A percentile compares a stretch with the other conserved stretches of the same genome.
Evolutionary conservation across 2,113 vertebrate species (phyloP).

Genomic region (Aplodontia rufa): DNA sequence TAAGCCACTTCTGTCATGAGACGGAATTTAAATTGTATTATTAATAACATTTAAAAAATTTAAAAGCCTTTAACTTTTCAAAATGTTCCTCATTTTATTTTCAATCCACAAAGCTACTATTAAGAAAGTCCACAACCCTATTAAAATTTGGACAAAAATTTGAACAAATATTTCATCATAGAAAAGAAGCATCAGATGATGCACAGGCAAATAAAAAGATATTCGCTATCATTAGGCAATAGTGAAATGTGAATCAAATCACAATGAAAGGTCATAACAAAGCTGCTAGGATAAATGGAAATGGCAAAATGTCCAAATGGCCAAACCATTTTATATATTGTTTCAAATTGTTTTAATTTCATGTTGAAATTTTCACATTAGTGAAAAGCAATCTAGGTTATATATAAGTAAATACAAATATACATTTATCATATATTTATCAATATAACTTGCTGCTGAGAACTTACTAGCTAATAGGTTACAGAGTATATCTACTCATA

Average conservation of each 20-base stretch:
- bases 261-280: neutral
- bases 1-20: slow-evolving; percentile 1
- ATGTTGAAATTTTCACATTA: neutral
- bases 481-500: neutral
- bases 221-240: neutral
- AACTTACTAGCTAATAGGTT: neutral
- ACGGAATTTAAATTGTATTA: slow-evolving; percentile 44
- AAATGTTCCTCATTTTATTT: slow-evolving; percentile 14
- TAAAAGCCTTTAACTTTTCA: neutral
- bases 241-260: neutral
- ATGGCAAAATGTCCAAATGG: neutral
- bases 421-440: neutral
- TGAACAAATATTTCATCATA: neutral
- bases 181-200: neutral
- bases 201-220: neutral
- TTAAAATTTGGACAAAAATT: neutral
- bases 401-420: neutral
- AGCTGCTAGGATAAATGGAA: neutral
- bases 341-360: neutral
- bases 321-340: neutral
- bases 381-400: neutral
- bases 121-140: neutral
- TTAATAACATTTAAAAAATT: slow-evolving; percentile 38
- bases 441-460: neutral
- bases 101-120: neutral